These are phyloP conservation scores for Euphydryas editha DNA, from an alignment of 2,888 invertebrate species.

Conservation along the genomic window DNA sequence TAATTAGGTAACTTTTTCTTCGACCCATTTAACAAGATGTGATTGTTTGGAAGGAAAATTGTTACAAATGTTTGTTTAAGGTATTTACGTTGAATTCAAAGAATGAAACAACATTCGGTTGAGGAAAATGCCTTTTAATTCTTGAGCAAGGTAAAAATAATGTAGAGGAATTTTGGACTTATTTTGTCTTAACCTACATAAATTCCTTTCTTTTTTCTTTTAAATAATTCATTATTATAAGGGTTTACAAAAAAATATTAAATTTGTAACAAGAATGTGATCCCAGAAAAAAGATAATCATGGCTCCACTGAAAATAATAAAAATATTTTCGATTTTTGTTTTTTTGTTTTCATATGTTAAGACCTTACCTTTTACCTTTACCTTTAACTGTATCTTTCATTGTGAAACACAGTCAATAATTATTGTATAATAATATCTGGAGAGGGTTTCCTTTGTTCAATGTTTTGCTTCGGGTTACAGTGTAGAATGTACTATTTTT, in stretches of 20 bases:
- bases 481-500: too few species aligned
- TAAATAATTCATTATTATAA: neutral
- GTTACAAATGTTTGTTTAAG: neutral
- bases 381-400: too few species aligned
- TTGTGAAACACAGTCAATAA: too few species aligned
- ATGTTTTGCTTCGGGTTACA: too few species aligned
- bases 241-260: neutral
- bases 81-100: constrained; percentile 7
- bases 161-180: neutral
- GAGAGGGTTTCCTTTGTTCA: too few species aligned
- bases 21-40: constrained; percentile 11
- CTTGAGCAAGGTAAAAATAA: neutral
- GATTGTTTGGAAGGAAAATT: neutral
- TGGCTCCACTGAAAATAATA: too few species aligned
- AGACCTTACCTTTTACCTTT: too few species aligned
- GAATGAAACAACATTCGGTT: neutral
- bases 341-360: too few species aligned
- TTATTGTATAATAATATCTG: too few species aligned
- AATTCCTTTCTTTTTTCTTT: neutral
- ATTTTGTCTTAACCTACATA: neutral
- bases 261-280: too few species aligned
- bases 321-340: too few species aligned
- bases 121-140: neutral
- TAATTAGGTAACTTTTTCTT: constrained; percentile 15
- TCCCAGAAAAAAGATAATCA: too few species aligned